Evolutionary conservation across 2,113 vertebrate genomes (phyloP).

Genomic region (Oriolus oriolus): DNA sequence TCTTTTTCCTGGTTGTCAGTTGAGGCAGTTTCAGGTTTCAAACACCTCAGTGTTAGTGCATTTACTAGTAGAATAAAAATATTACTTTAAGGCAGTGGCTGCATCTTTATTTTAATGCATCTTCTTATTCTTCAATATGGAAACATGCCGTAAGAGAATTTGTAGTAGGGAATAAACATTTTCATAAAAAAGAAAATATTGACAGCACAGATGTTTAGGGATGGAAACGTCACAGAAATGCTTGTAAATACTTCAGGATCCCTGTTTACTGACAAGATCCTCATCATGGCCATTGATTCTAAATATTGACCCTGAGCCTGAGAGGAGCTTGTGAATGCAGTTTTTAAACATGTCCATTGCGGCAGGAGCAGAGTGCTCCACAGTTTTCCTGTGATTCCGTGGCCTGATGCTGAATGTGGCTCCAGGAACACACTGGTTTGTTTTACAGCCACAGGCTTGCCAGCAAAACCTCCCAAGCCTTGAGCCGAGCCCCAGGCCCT

Average conservation of each 20-base stretch:
- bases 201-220: background rate
- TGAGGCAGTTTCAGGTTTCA: background rate
- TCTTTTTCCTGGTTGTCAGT: background rate
- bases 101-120: background rate
- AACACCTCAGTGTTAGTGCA: background rate
- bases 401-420: background rate
- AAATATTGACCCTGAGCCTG: background rate
- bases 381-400: background rate
- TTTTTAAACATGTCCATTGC: accelerated
- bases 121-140: background rate
- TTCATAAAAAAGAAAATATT: background rate
- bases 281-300: background rate
- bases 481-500: background rate
- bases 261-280: background rate
- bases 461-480: background rate
- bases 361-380: background rate
- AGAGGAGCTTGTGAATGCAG: background rate
- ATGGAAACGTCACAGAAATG: background rate
- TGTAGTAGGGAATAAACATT: background rate
- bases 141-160: background rate
- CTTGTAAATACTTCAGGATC: background rate
- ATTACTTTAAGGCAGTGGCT: background rate
- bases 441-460: background rate
- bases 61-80: background rate
- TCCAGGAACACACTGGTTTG: background rate